phyloP scores from a whole-genome alignment of 2,888 invertebrate genomes.

The Ferrisia virgata region DNA sequence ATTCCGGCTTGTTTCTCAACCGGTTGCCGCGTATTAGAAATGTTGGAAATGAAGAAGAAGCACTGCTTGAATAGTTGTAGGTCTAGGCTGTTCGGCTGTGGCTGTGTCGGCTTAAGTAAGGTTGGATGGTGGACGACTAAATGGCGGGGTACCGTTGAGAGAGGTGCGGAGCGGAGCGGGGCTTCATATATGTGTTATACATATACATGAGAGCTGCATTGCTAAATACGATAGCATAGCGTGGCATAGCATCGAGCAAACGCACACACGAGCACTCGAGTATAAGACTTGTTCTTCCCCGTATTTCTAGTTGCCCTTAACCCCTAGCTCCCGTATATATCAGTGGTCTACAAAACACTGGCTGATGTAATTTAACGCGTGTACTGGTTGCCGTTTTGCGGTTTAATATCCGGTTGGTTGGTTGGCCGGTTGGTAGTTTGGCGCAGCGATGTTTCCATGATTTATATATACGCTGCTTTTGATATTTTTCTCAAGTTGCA shows the following conservation, averaged over 20 bases:
- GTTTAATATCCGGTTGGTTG: constrained; percentile 18
- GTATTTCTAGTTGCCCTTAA: constrained; percentile 33
- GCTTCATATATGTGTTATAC: background rate
- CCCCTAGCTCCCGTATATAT: constrained; percentile 32
- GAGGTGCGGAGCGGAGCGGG: background rate
- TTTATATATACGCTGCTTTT: constrained; percentile 9
- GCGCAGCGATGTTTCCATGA: constrained; percentile 3
- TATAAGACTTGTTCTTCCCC: constrained; percentile 10
- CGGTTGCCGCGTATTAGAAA: constrained; percentile 12
- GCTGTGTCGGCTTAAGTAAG: background rate
- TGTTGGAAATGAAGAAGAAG: background rate
- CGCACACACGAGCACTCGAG: background rate
- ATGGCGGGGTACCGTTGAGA: background rate
- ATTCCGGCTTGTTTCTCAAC: background rate
- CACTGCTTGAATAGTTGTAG: constrained; percentile 16
- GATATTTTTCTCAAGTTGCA: background rate
- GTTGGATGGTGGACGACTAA: background rate
- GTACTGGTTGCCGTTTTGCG: background rate
- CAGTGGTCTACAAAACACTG: constrained; percentile 8
- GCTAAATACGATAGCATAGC: constrained; percentile 8
- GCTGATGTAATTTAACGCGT: constrained; percentile 18
- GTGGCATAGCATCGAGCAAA: no score
- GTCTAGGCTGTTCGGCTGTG: constrained; percentile 16
- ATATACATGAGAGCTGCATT: constrained; percentile 12
- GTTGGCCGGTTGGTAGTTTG: background rate